Conservation (phyloP, 2,113 vertebrate genomes). For the Pholis gunnellus region DNA sequence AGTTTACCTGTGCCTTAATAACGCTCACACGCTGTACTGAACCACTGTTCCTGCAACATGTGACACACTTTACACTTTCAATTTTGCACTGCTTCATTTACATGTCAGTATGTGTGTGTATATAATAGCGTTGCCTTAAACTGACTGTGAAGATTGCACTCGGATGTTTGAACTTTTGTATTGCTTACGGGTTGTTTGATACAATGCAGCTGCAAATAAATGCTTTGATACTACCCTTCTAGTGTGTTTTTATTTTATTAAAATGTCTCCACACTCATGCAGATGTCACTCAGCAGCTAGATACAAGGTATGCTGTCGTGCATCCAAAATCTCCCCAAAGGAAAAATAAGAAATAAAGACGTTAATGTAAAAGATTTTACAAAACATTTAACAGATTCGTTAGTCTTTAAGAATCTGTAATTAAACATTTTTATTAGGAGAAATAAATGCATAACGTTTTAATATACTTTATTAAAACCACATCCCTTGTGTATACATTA, state of each 20-base stretch:
- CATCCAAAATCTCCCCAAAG: neutral
- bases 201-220: conserved; percentile 46
- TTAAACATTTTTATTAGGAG: neutral
- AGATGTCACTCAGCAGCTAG: neutral
- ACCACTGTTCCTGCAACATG: conserved; percentile 36
- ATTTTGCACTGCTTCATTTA: conserved; percentile 62
- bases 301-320: neutral
- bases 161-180: conserved; percentile 33
- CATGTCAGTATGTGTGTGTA: conserved; percentile 30
- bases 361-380: neutral
- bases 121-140: conserved; percentile 18
- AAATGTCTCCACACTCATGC: neutral
- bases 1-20: conserved; percentile 18
- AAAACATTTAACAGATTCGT: neutral
- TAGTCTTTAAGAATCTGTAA: no score
- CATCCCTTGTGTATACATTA: no score
- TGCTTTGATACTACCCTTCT: neutral
- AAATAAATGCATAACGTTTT: neutral
- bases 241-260: neutral
- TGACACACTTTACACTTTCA: conserved; percentile 16
- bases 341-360: neutral
- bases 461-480: no score
- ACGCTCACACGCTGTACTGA: conserved; percentile 17
- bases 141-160: conserved; percentile 51
- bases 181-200: conserved; percentile 32